Evolutionary conservation across 2,113 vertebrate species (phyloP), one percentile per base, ranked within the genome.

Genomic region (Spea bombifrons): DNA sequence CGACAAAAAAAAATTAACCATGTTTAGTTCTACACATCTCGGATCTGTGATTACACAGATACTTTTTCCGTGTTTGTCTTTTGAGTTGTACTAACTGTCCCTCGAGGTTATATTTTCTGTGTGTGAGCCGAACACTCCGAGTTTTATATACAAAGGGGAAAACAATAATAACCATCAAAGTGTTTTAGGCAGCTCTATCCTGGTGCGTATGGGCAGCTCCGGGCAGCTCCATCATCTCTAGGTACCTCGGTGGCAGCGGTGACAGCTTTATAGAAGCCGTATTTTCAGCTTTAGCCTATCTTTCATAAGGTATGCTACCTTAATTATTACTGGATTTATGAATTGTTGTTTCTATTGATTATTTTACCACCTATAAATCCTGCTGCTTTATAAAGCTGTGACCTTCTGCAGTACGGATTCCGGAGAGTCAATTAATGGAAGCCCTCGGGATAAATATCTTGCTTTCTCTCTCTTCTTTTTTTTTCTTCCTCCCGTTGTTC

Each of bases 241-340:
- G 61, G 63, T 72, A 45, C 47, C 30, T 7, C 7, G 47, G 47
- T 65, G 75, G 55, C 53, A 52, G 16, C 5, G 2, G 46, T 59
- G 76, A 48, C 70, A 79, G 59, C 8, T 79, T 79, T 79, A 79
- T 79, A 47, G 47, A 30, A 9, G 44, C 65, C 30, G 52, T 75
- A 69, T 80, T 82, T 82, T 71, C 44, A 8, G 7, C 8, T 53
- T 46, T 46, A 75, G 71, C 68, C 52, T 61, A 50, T 43, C 52
- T 75, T 81, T 75, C 73, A 81, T 57, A 15, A 59, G 48, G 65
- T 3, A 63, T 65, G 71, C 1, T 13, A 0, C 84, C 87, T 86
- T 84, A 84, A 82, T 86, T 82, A 78, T 82, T 81, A 78, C 48
- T 10, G 75, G 75, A 83, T 83, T 90, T 81, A 87, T 87, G 83